Base-by-base conservation (phyloP, 2,888 invertebrate species). In the Aphidius colemani region DNA sequence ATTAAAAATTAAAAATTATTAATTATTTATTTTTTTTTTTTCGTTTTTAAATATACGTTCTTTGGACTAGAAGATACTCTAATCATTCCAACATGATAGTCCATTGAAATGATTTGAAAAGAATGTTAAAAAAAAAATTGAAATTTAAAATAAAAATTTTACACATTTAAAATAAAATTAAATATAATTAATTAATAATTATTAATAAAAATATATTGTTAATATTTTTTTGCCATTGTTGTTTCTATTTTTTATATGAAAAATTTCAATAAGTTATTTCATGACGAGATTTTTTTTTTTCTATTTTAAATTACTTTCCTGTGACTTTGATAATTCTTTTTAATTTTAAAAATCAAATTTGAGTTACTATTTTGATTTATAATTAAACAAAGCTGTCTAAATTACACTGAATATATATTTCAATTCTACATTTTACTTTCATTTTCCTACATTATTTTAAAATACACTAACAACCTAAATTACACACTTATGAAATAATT, bases 61-160 rank as follows among this genome's bases (percentile, higher is more conserved):
- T 74, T 74, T 75, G 68, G 78, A 79, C 78, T 80, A 80, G 78
- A 80, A 69, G 63, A 71, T 74, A 79, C 79, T 79, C 78, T 71
- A 73, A 30, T 70, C 72, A 71, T 70, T 78, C 5, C 75, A 68
- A 72, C 68, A 41, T 59, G n/a, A 68, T 5, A 30, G 1, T 30
- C 13, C 13, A 5, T 65, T 72, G 71, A 75, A 76, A 75, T 69
- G 74, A 74, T 62, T 30, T 30, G 3, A 63, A 66, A 66, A 74
- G 73, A 78, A 78, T 68, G 67, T 43, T 13, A 55, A 69, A 68
- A 68, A 64, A 66, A 68, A 72, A 73, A 71, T 67, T 58, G 73
- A 63, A 73, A 70, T 50, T 59, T 3, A 57, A 73, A 70, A 61
- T 48, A 43, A 69, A 71, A 74, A 62, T 44, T 58, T 65, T 53